Conservation (phyloP, 2,113 vertebrate genomes). For the Aleadryas rufinucha region DNA sequence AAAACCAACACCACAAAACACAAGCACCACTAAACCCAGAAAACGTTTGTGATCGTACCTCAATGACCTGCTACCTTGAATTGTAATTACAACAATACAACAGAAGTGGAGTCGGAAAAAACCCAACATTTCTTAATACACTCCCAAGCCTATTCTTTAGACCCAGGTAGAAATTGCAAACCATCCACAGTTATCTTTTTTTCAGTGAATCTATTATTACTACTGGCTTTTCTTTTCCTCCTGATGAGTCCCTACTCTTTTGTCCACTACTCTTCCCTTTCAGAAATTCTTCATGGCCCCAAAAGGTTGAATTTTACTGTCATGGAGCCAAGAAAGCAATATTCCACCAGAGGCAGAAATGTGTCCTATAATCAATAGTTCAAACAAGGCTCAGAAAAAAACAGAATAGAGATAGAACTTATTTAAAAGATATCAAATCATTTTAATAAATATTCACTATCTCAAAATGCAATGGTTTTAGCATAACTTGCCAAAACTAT, state of each 20-base stretch:
- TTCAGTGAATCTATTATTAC: background rate
- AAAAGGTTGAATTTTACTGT: background rate
- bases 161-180: background rate
- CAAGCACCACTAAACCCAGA: background rate
- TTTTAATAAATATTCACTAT: background rate
- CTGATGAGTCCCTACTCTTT: background rate
- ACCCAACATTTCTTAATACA: background rate
- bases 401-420: background rate
- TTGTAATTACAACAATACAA: background rate
- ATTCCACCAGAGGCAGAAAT: background rate
- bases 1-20: background rate
- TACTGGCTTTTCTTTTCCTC: background rate
- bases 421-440: background rate
- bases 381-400: background rate
- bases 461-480: background rate
- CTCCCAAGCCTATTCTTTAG: background rate
- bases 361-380: background rate
- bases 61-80: background rate
- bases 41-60: background rate
- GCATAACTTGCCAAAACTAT: background rate
- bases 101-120: background rate
- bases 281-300: background rate
- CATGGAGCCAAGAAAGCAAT: background rate
- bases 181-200: background rate
- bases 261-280: background rate